Conservation (phyloP, 2,888 invertebrate genomes). For the Pheosia tremula region DNA sequence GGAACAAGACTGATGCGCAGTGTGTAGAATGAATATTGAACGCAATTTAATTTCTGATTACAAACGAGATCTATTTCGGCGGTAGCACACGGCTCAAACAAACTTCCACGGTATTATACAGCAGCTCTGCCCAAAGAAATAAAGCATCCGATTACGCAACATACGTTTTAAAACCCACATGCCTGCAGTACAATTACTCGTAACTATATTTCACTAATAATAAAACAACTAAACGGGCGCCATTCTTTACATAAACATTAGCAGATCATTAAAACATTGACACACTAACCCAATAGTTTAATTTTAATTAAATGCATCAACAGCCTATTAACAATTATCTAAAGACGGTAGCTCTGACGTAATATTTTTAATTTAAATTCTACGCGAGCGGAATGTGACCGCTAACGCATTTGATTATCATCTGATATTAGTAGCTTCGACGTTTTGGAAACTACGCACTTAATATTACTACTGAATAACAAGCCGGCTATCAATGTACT, state of each 20-base stretch:
- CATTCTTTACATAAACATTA: constrained; percentile 15
- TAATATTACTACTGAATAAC: not conserved
- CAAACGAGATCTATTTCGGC: constrained; percentile 38
- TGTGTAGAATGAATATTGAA: not conserved
- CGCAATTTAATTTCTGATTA: constrained; percentile 27
- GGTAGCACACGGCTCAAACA: constrained; percentile 23
- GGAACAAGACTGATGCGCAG: not conserved
- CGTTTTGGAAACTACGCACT: not conserved
- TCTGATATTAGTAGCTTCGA: constrained; percentile 8
- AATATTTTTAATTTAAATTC: constrained; percentile 27
- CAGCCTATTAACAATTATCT: constrained; percentile 8
- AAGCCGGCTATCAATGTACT: not conserved
- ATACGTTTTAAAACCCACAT: constrained; percentile 8
- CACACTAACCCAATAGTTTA: constrained; percentile 29
- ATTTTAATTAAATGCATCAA: not conserved
- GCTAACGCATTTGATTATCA: constrained; percentile 25
- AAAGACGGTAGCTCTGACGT: constrained; percentile 17
- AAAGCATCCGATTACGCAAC: constrained; percentile 15
- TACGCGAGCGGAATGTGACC: constrained; percentile 18
- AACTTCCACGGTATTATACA: constrained; percentile 28
- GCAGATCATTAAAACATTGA: constrained; percentile 26
- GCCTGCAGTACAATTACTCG: constrained; percentile 21
- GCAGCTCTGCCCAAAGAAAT: constrained; percentile 16
- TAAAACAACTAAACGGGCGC: constrained; percentile 18
- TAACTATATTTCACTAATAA: constrained; percentile 24